Evolutionary conservation across 2,113 vertebrate species (phyloP), one percentile per base, ranked within the genome.

Genomic region (Gasterosteus nipponicus): DNA sequence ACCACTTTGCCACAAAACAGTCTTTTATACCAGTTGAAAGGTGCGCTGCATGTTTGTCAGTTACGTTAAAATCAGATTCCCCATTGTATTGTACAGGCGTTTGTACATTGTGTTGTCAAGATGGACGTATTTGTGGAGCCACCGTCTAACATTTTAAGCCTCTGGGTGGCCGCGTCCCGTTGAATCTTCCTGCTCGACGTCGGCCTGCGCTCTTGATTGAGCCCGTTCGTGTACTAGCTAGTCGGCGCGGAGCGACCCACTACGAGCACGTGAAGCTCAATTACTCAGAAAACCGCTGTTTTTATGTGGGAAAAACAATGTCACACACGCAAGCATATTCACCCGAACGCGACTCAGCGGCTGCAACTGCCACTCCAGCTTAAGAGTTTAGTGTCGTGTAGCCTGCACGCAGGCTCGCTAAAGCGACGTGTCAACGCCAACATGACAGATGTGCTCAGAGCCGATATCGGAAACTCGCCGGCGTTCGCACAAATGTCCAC

Each of bases 331-430:
- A 8, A 19, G 51, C 44, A 38, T 51, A 54, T 33, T 73, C 22
- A 6, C n/a, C 10, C 33, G 12, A 77, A 70, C 63, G 51, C 15
- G 65, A 61, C 39, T 82, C 59, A 66, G 0, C 3, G 12, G 19
- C 47, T 77, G 11, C 71, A 77, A 62, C 60, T 53, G 77, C 67
- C 69, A 76, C 58, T 81, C 54, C 61, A 41, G 62, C 47, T 71
- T 63, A 63, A 53, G 58, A 60, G 38, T 33, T 31, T 16, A 44
- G 58, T 70, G 22, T 67, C 66, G 44, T 31, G 19, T 16, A 2
- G 35, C 38, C 15, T 49, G 67, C 61, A 53, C 5, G 7, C 57
- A 29, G 44, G 19, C n/a, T 59, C 18, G 2, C 38, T 59, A 49
- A 66, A 66, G 46, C 14, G 29, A 42, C 65, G 8, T 1, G 31